Base-by-base conservation (phyloP, 2,888 invertebrate species). In the Baronia brevicornis region DNA sequence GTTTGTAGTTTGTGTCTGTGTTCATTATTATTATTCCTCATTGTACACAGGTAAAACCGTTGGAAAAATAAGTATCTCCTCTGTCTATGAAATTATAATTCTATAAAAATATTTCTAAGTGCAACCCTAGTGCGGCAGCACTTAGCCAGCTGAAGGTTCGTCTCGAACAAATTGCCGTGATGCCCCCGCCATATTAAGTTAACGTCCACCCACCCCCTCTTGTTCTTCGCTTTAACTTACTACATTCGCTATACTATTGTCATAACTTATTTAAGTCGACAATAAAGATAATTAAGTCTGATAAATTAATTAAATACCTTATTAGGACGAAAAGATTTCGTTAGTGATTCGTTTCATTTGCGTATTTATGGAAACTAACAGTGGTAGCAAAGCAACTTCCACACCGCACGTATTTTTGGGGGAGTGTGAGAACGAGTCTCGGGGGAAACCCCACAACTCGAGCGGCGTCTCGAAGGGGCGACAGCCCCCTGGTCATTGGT, bases 121-220 rank as follows among this genome's bases (percentile, higher is more conserved):
- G 44, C 70, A 75, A 43, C 74, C 74, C 72, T 77, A 53, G 42
- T 43, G 43, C 48, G 46, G 53, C 56, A 65, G 65, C 73, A 70
- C 73, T 70, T 67, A 67, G 55, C 54, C 63, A 58, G 60, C 68
- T 60, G 54, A 54, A 66, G 70, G 69, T 72, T 74, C 75, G 68
- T 75, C 79, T 77, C 70, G 70, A 71, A 74, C 78, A 80, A 82
- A 82, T 80, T 82, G 74, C 74, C 71, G 66, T 71, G 73, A 77
- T 78, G 74, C 75, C 72, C 64, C 61, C 69, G 68, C 74, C 74
- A 73, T 77, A 79, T 79, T 79, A 75, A 75, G 77, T 79, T 78
- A 77, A 62, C 65, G 63, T 67, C 47, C 64, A 58, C 56, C 60
- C 60, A 56, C 51, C 53, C 51, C 54, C 49, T 37, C 43, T 48